Evolutionary conservation across 2,888 invertebrate species (phyloP), one percentile per base, ranked within the genome.

Genomic region (Apantesis nais): DNA sequence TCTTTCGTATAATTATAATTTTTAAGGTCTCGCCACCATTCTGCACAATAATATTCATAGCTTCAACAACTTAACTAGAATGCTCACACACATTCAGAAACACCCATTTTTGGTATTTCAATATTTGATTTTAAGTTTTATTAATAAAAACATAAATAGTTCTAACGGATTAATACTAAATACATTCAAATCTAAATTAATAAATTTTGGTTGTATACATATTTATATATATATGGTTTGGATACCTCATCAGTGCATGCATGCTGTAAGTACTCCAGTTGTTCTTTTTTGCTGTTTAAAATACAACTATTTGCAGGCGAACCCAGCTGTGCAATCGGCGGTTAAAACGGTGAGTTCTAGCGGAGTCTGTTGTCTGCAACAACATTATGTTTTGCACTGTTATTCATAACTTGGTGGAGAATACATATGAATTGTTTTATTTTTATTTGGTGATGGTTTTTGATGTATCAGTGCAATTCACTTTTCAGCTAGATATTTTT

Each of bases 241-340:
- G 58, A 58, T 58, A 25, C 58, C 58, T 25, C 58, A 58, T 66
- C 52, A 66, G 58, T 67, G 67, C 67, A 86, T 90, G 93, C 93
- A 92, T 90, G 92, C 90, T 89, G 85, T 91, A 89, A 90, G 85
- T 90, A 89, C 83, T 78, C 75, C 83, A 87, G 79, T 84, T 86
- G 78, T 78, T 78, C 80, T 78, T 84, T 79, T 89, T 86, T 90
- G 89, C n/a, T n/a, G n/a, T 93, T 93, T 91, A 93, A 92, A 92
- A 79, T 91, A 87, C 93, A 87, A 93, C 92, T 94, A 93, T 95
- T 96, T 97, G 88, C 96, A 98, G 98, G 98, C 98, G 81, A 98
- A 98, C 95, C 98, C 98, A 87, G 98, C 98, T 87, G 97, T 99
- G 93, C 98, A 98, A 95, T 98, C 97, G 92, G 98, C 98, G 87